Conservation (phyloP, 2,888 invertebrate species). For the Caenorhabditis becei region DNA sequence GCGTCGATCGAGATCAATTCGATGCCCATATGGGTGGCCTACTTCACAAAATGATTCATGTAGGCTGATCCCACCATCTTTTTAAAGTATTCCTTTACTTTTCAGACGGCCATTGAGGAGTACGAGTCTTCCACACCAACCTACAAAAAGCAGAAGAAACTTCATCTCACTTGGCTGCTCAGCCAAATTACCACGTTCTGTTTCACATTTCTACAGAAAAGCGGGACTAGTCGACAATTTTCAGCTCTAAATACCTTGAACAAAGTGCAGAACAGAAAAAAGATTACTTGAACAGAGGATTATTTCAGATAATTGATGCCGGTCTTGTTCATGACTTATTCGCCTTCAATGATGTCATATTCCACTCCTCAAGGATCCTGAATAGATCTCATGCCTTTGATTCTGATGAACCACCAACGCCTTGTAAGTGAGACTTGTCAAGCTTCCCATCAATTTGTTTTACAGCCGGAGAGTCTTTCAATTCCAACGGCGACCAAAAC, state of each 20-base stretch:
- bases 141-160: constrained; percentile 73
- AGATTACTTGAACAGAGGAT: neutral
- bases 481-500: constrained; percentile 72
- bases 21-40: constrained; percentile 83
- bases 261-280: constrained; percentile 82
- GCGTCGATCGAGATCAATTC: constrained; percentile 81
- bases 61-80: constrained; percentile 64
- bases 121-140: constrained; percentile 79
- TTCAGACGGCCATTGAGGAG: constrained; percentile 82
- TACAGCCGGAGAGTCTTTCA: constrained; percentile 68
- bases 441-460: neutral
- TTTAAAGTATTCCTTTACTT: constrained; percentile 9
- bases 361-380: constrained; percentile 79
- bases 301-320: constrained; percentile 83
- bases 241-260: constrained; percentile 85
- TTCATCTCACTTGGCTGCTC: constrained; percentile 83
- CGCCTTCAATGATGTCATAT: constrained; percentile 73
- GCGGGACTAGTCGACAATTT: constrained; percentile 85
- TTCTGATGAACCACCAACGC: constrained; percentile 69
- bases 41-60: constrained; percentile 83
- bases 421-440: constrained; percentile 46
- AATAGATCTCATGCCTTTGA: constrained; percentile 78
- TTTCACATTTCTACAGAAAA: constrained; percentile 84
- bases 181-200: constrained; percentile 84
- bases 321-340: constrained; percentile 83